Evolutionary conservation across 2,888 invertebrate species (phyloP).

Genomic region (Himalopsyche japonica): DNA sequence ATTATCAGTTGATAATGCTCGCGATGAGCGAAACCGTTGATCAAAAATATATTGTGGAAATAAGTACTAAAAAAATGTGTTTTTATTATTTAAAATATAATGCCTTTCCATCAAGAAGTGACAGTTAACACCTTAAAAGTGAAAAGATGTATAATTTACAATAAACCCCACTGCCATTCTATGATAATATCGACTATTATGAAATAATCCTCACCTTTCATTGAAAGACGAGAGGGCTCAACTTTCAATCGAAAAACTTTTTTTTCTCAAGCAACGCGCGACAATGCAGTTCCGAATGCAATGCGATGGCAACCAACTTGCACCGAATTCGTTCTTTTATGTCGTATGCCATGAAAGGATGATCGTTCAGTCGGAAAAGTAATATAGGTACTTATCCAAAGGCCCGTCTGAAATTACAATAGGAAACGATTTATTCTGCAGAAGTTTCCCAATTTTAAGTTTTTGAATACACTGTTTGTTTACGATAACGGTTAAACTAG

Average conservation of each 20-base stretch:
- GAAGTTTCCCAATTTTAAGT: neutral
- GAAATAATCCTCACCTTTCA: neutral
- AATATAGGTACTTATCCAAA: neutral
- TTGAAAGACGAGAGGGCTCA: neutral
- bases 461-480: neutral
- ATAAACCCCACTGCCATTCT: neutral
- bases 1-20: no score
- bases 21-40: no score
- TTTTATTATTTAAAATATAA: no score
- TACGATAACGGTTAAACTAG: no score
- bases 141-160: neutral
- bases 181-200: neutral
- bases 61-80: no score
- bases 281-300: neutral
- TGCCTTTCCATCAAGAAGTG: no score
- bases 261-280: neutral
- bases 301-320: neutral
- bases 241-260: neutral
- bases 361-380: neutral
- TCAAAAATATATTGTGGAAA: no score
- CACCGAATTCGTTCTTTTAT: neutral
- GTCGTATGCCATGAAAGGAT: neutral
- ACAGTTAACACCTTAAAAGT: no score
- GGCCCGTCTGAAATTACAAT: neutral
- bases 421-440: neutral